Evolutionary conservation across 1,140 invertebrate genomes (phyloP).

Genomic region (Mactra quadrangularis): DNA sequence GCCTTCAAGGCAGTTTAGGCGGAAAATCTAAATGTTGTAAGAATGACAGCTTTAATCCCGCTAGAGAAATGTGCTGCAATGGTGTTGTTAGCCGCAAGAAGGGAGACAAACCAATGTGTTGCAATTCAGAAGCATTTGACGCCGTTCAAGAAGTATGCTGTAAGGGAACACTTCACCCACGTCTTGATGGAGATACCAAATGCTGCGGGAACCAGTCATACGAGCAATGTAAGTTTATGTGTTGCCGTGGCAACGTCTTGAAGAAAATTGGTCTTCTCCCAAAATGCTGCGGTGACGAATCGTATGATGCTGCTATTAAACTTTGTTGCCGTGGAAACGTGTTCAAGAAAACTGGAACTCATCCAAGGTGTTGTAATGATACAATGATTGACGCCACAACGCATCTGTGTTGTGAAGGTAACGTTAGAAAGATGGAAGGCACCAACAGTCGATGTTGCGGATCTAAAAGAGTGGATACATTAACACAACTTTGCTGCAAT

Average conservation of each 20-base stretch:
- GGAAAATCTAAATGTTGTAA: constrained; percentile 40
- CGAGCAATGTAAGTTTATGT: constrained; percentile 52
- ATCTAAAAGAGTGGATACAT: constrained; percentile 17
- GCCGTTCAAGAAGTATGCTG: constrained; percentile 55
- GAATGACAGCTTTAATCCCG: constrained; percentile 43
- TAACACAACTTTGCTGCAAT: constrained; percentile 55
- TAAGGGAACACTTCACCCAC: constrained; percentile 10
- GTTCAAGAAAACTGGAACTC: constrained; percentile 44
- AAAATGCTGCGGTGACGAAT: constrained; percentile 32
- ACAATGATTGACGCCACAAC: constrained; percentile 53
- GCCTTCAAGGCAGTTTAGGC: constrained; percentile 24
- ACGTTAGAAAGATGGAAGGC: neutral
- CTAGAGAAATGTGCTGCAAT: constrained; percentile 54
- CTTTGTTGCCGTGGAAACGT: constrained; percentile 54
- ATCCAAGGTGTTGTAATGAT: constrained; percentile 51
- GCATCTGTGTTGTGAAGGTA: constrained; percentile 44
- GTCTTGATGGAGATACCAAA: constrained; percentile 50
- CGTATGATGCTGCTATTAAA: constrained; percentile 39
- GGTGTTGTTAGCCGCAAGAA: constrained; percentile 34
- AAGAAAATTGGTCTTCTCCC: constrained; percentile 37
- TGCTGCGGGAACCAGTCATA: constrained; percentile 50
- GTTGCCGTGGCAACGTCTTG: constrained; percentile 29
- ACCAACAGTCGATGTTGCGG: constrained; percentile 56
- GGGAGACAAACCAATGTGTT: constrained; percentile 51
- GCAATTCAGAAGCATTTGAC: constrained; percentile 28